Evolutionary conservation across 2,113 vertebrate species (phyloP).

Genomic region (Macquaria ambigua): DNA sequence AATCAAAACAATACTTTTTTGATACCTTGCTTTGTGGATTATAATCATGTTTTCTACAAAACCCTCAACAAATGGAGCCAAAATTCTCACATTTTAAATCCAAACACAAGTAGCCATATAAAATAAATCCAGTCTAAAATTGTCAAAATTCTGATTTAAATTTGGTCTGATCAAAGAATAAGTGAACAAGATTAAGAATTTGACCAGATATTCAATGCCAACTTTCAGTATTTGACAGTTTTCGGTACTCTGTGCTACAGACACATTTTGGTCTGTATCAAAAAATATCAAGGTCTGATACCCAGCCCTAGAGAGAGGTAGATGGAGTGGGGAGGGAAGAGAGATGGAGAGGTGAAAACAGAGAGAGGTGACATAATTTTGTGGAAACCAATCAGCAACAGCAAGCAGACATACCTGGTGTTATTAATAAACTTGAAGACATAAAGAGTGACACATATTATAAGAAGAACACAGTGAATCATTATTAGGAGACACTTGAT

Average conservation of each 20-base stretch:
- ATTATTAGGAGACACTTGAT: constrained; percentile 11
- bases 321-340: background rate
- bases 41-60: background rate
- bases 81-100: background rate
- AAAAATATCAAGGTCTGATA: background rate
- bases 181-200: background rate
- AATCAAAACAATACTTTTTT: background rate
- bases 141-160: background rate
- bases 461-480: constrained; percentile 21
- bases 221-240: too few species aligned
- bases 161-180: background rate
- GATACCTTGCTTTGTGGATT: background rate
- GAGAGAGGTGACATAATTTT: constrained; percentile 12
- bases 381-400: background rate
- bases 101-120: background rate
- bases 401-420: background rate
- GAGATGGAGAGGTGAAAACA: constrained; percentile 3
- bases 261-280: background rate
- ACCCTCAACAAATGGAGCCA: background rate
- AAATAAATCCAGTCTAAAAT: background rate
- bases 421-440: constrained; percentile 28
- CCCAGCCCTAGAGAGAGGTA: background rate
- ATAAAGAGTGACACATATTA: constrained; percentile 24
- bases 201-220: background rate
- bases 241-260: background rate